These are phyloP conservation scores for Trichonephila clavata DNA, from an alignment of 1,140 invertebrate species.

Conservation along the genomic window DNA sequence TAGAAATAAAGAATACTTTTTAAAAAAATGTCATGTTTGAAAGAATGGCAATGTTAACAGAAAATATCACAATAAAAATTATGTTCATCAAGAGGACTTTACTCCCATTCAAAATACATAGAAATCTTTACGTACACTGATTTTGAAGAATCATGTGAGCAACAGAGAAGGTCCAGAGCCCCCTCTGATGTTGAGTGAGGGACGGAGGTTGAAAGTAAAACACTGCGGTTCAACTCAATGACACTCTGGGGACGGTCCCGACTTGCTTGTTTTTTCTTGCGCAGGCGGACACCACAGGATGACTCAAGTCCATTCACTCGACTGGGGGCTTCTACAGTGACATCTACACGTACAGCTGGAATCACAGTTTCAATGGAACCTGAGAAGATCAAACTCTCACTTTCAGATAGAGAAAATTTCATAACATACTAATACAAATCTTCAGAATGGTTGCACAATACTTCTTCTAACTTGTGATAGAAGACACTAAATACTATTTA, in stretches of 20 bases:
- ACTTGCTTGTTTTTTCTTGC: constrained; percentile 81
- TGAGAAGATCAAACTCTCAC: neutral
- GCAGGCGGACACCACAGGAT: constrained; percentile 80
- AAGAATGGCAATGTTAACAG: too few species aligned
- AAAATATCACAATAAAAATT: too few species aligned
- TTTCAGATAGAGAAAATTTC: too few species aligned
- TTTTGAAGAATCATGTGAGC: neutral
- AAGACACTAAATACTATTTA: too few species aligned
- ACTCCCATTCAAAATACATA: too few species aligned
- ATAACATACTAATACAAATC: too few species aligned
- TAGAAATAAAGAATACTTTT: too few species aligned
- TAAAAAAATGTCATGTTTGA: too few species aligned
- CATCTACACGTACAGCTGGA: constrained; percentile 43
- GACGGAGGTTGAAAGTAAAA: constrained; percentile 80
- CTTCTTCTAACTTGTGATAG: too few species aligned
- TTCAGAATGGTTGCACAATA: too few species aligned
- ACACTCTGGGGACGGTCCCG: constrained; percentile 90
- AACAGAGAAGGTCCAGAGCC: constrained; percentile 86
- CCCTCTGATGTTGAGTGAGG: constrained; percentile 92
- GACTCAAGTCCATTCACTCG: neutral
- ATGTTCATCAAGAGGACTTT: too few species aligned
- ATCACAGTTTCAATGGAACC: constrained; percentile 83
- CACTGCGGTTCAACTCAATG: constrained; percentile 85
- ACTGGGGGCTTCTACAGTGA: neutral
- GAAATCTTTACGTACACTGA: neutral